These are phyloP conservation scores for Tinea pellionella DNA, from an alignment of 2,888 invertebrate genomes.

Conservation along the genomic window DNA sequence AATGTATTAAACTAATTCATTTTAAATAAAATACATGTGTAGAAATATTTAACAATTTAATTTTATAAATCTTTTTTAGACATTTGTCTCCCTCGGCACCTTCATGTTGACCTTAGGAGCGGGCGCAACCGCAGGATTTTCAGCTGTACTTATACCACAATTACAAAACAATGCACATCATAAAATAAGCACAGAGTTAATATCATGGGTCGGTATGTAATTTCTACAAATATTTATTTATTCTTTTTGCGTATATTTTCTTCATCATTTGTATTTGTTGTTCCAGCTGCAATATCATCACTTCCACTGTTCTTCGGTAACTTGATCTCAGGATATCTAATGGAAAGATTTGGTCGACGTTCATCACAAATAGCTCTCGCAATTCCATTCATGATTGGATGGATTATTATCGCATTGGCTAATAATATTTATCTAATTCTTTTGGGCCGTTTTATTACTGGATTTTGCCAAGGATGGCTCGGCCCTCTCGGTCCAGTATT, in stretches of 20 bases:
- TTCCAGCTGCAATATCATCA: constrained; percentile 72
- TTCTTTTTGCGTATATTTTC: neutral
- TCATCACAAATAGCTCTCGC: constrained; percentile 61
- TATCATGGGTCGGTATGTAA: constrained; percentile 73
- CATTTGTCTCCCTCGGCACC: constrained; percentile 63
- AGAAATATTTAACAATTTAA: neutral
- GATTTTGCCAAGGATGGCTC: constrained; percentile 69
- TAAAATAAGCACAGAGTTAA: constrained; percentile 54
- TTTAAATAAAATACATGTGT: neutral
- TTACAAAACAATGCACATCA: constrained; percentile 45
- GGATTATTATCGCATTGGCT: constrained; percentile 69
- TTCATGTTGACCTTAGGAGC: constrained; percentile 65
- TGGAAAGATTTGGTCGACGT: constrained; percentile 72
- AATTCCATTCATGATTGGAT: constrained; percentile 66
- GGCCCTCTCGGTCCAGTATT: constrained; percentile 69
- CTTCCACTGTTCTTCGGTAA: constrained; percentile 73
- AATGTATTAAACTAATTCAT: neutral
- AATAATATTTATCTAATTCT: constrained; percentile 53
- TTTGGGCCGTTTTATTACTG: constrained; percentile 67
- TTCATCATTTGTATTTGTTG: constrained; percentile 9
- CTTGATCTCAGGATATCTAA: constrained; percentile 68
- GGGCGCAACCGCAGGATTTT: constrained; percentile 73
- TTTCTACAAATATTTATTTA: constrained; percentile 8
- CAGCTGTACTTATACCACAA: constrained; percentile 74
- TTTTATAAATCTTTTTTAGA: constrained; percentile 37